These are phyloP conservation scores for Acropternis orthonyx DNA, from an alignment of 2,797 vertebrate genomes.

Conservation along the genomic window DNA sequence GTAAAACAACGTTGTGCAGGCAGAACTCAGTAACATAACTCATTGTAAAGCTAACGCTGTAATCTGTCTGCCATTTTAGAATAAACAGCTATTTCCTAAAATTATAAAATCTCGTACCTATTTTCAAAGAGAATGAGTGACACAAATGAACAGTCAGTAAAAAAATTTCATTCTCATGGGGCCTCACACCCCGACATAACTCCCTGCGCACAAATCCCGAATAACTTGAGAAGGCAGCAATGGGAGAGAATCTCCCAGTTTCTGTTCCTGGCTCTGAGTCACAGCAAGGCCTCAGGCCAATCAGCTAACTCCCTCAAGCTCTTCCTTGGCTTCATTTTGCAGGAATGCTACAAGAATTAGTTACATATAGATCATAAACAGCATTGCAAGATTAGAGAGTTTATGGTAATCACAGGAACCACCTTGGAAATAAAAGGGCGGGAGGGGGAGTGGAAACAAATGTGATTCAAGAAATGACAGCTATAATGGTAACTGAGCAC, in stretches of 20 bases:
- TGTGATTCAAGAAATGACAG: not conserved
- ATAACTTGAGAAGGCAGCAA: not conserved
- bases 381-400: not conserved
- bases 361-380: not conserved
- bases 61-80: constrained; percentile 60
- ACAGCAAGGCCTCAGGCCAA: not conserved
- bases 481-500: not conserved
- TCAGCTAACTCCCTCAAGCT: not conserved
- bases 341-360: not conserved
- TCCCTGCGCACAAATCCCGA: not conserved
- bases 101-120: constrained; percentile 46
- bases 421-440: not conserved
- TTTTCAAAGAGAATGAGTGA: constrained; percentile 56
- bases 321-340: not conserved
- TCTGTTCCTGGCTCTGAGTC: not conserved
- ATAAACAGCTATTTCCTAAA: constrained; percentile 75
- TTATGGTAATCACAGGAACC: not conserved
- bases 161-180: not conserved
- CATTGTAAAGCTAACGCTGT: constrained; percentile 51
- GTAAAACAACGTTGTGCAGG: constrained; percentile 17
- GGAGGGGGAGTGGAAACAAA: not conserved
- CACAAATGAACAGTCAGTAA: constrained; percentile 40
- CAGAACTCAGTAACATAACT: constrained; percentile 39
- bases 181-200: not conserved
- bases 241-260: not conserved